A percentile compares a stretch with the other conserved stretches of the same genome.
Evolutionary conservation across 2,888 invertebrate species (phyloP).

Genomic region (Cataglyphis albicans): DNA sequence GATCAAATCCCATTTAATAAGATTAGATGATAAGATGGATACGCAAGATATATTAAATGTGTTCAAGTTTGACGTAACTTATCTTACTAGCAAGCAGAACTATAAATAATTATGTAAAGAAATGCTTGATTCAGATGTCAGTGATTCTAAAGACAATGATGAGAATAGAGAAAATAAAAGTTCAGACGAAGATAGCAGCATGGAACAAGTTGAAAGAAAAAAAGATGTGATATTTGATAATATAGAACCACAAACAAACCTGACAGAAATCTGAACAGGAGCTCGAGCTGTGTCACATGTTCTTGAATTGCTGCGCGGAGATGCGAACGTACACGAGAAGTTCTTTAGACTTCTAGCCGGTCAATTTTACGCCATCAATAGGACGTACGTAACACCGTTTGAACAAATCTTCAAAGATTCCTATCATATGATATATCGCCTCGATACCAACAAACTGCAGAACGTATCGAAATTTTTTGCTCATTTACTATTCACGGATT

Average conservation of each 20-base stretch:
- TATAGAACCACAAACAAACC: slow-evolving; percentile 94
- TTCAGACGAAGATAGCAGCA: slow-evolving; percentile 87
- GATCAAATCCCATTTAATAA: slow-evolving; percentile 90
- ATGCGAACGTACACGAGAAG: slow-evolving; percentile 90
- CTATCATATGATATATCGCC: too few relatives aligned
- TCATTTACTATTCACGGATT: too few relatives aligned
- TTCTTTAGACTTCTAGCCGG: too few relatives aligned
- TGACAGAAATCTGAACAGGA: slow-evolving; percentile 98
- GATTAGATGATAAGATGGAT: slow-evolving; percentile 96
- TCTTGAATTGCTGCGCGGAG: slow-evolving; percentile 99
- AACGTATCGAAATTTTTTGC: too few relatives aligned
- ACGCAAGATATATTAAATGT: slow-evolving; percentile 97
- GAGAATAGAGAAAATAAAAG: slow-evolving; percentile 87
- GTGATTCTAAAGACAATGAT: slow-evolving; percentile 88
- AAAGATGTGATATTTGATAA: slow-evolving; percentile 95
- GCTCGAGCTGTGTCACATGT: slow-evolving; percentile 99
- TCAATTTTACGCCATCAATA: too few relatives aligned
- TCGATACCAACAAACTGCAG: too few relatives aligned
- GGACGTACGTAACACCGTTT: too few relatives aligned
- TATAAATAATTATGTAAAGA: slow-evolving; percentile 96
- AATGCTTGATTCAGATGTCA: slow-evolving; percentile 92
- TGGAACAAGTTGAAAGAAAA: slow-evolving; percentile 85
- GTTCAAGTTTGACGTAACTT: slow-evolving; percentile 97
- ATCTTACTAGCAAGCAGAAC: slow-evolving; percentile 96
- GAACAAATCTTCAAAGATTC: too few relatives aligned